Evolutionary conservation across 2,888 invertebrate genomes (phyloP).

Genomic region (Drymonia ruficornis): DNA sequence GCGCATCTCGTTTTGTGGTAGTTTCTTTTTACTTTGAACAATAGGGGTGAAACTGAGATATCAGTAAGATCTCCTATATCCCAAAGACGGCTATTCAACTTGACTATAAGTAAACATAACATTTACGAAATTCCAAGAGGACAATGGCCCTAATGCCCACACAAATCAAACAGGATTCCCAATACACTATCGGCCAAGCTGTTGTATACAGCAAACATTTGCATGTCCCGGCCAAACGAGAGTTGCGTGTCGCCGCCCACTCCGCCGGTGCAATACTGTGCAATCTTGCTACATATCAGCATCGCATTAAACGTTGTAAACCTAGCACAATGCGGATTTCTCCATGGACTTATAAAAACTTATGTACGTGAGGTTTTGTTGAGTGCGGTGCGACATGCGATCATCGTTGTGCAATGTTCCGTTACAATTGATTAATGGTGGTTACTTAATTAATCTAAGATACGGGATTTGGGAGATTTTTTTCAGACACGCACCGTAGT

Average conservation of each 20-base stretch:
- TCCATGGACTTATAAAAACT: slow-evolving; percentile 64
- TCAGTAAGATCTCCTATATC: too few species aligned
- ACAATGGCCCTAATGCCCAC: slow-evolving; percentile 69
- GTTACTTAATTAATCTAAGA: slow-evolving; percentile 5
- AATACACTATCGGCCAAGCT: slow-evolving; percentile 67
- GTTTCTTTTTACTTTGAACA: too few species aligned
- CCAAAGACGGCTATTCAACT: too few species aligned
- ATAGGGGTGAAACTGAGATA: too few species aligned
- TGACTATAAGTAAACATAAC: slow-evolving; percentile 17
- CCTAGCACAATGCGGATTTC: slow-evolving; percentile 68
- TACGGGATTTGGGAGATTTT: not conserved
- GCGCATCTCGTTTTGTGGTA: too few species aligned
- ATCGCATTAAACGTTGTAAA: slow-evolving; percentile 73
- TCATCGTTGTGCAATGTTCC: slow-evolving; percentile 55
- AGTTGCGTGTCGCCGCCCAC: slow-evolving; percentile 80
- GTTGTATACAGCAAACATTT: slow-evolving; percentile 70
- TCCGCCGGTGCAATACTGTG: slow-evolving; percentile 66
- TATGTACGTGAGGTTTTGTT: slow-evolving; percentile 57
- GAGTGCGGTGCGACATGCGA: slow-evolving; percentile 66
- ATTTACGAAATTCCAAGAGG: slow-evolving; percentile 30
- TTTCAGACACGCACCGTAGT: not conserved
- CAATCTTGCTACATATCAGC: slow-evolving; percentile 77
- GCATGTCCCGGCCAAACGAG: slow-evolving; percentile 67
- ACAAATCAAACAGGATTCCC: slow-evolving; percentile 78
- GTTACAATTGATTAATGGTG: slow-evolving; percentile 40